Evolutionary conservation across 2,797 vertebrate species (phyloP), one percentile per base, ranked within the genome.

Genomic region (Poeciliopsis turneri): DNA sequence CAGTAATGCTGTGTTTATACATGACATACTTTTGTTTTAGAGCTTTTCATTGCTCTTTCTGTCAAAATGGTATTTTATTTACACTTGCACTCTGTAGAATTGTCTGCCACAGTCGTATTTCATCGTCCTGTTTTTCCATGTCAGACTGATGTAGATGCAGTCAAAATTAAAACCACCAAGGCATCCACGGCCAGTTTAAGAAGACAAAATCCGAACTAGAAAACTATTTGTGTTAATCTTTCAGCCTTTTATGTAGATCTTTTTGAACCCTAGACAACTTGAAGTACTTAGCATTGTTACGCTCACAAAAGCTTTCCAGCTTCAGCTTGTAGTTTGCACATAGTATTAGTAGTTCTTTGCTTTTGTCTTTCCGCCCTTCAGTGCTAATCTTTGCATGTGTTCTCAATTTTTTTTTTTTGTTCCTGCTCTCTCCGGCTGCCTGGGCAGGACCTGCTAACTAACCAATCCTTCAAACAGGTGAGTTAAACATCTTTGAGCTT

Each of bases 401-500:
- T 93, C 89, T 92, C 88, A 79, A 92, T 87, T 78, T 25, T 74
- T 36, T 39, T 39, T 39, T 5, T 88, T 69, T 93, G 91, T 86
- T 92, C 87, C 70, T 96, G 90, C 94, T 84, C 93, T 90, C 96
- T 96, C 92, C 72, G 92, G 91, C 92, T 96, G 94, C 89, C 96
- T 96, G 94, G 92, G 92, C 96, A 99, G 97, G 97, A 99, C 93
- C 97, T 98, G 96, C 95, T 98, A 96, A 98, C 97, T 98, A 98
- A 99, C 95, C 95, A 96, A 94, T 96, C 96, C 95, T 97, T 95
- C 93, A 97, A 96, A 93, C 97, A 97, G 97, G 97, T 98, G 95
- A 98, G 98, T 97, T 78, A 51, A 81, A 69, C 69, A 43, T 79
- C 71, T 74, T 83, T 23, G 66, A 73, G 84, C 86, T 46, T 74